Base-by-base conservation (phyloP, 2,797 vertebrate species). In the Ctenopoma multispine region DNA sequence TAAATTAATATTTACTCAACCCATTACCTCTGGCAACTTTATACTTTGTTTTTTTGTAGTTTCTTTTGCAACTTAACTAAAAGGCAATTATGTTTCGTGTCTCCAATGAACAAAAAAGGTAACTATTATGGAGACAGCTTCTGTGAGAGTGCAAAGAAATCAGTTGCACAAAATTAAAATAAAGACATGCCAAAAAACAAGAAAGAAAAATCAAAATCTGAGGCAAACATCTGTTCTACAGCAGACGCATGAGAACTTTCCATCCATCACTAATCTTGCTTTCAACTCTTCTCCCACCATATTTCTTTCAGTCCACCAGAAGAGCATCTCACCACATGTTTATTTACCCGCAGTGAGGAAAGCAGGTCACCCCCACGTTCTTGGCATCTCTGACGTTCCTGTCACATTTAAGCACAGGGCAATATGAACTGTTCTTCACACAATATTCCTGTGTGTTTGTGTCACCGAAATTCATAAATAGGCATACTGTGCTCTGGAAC, bases 381-480 rank as follows among this genome's bases (percentile, higher is more conserved):
- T 69, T 58, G 81, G 64, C 82, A 73, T 74, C 43, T 67, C 59
- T 4, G 31, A 63, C 47, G 41, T 53, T 79, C 60, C 53, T 34
- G 11, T 81, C 54, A 74, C 59, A 17, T 66, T 63, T 38, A 69
- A 72, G 62, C 72, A 24, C 76, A 50, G 77, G 72, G 65, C 75
- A 59, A 75, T 36, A 34, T 68, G 56, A 59, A 50, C 86, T 44
- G 63, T 77, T 69, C 84, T 55, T 80, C 67, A 68, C 58, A 68
- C 62, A 69, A 61, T 46, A 62, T 63, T 72, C 47, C 51, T 40
- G 77, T 34, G 48, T 82, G 47, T 75, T 59, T 66, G 68, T 88
- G 94, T 99, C 98, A 99, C 94, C 97, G 98, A 86, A 99, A 99
- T 81, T 99, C 97, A 23, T 99, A 99, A 91, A 99, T 98, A 80